Evolutionary conservation across 2,797 vertebrate species (phyloP), one percentile per base, ranked within the genome.

Genomic region (Aplochiton taeniatus): DNA sequence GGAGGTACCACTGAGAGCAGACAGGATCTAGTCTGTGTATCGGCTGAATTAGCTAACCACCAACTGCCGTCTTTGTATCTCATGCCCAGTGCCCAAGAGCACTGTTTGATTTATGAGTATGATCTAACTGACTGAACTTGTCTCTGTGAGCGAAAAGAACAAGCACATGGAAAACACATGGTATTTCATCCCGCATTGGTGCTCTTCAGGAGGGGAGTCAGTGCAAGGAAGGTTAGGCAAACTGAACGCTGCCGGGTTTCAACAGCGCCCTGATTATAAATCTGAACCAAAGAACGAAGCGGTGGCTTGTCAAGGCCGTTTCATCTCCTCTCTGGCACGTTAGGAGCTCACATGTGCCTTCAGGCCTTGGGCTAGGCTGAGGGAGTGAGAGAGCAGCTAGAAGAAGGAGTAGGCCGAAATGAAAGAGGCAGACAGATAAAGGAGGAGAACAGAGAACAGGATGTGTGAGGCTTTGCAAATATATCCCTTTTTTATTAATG

Each of bases 361-460:
- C 61, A 53, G 68, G 52, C 53, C 73, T 70, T 14, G 41, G 70
- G 77, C 68, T 64, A 47, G 14, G 65, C 61, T 71, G 72, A 60
- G 62, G 61, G 52, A 58, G 50, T 14, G 50, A 51, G 8, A 16
- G n/a, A 8, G 16, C 2, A 51, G 31, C 31, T 31, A 16, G 50
- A 17, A 17, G 50, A 54, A 62, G 17, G 9, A 66, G 55, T 50
- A 51, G 74, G 71, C 56, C 74, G 59, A 75, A 68, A 81, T 78
- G 73, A 83, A 77, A 74, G 67, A 79, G 49, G 52, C 66, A 73
- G 69, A 56, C 46, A 50, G 65, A 67, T 63, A 70, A 67, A 61
- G 82, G 77, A 70, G 45, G 58, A 75, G 74, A 80, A 77, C 73
- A 78, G 72, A 82, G 65, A 81, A 58, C 67, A 81, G 84, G 75